Base-by-base conservation (phyloP, 2,797 vertebrate species). In the Austrolebias charrua region DNA sequence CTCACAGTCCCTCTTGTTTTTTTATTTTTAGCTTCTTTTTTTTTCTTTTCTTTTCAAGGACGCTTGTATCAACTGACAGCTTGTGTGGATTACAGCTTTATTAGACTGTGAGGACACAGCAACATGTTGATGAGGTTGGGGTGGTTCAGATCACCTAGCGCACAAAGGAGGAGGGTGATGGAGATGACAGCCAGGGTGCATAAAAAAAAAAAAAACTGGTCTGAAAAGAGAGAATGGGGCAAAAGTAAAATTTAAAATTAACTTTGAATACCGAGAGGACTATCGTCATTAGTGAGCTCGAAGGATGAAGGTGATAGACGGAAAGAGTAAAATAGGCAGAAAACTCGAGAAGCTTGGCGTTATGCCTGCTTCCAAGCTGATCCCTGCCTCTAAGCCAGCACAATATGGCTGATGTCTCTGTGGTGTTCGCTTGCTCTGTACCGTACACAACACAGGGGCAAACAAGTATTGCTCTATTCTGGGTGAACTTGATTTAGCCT, bases 51-150 rank as follows among this genome's bases (percentile, higher is more conserved):
- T 87, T 90, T 90, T 85, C 90, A 91, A 88, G 88, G 89, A 91
- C 77, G 88, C 89, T 90, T 92, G 92, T 93, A 93, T 93, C 91
- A 93, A 92, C 90, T 93, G 91, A 92, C 92, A 93, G 92, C 92
- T 94, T 93, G 92, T 92, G 91, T 90, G 92, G 93, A 93, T 93
- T 93, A 93, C 81, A 76, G 87, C 90, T 90, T 92, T 93, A 91
- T 94, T 93, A 92, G 88, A 91, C 86, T 86, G 87, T 82, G 88
- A 92, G 88, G 89, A 93, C 88, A 91, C 89, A 74, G 89, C 92
- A 93, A 93, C 90, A 93, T 92, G 92, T 91, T 91, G 31, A 76
- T 81, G 90, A 86, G 91, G 84, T 86, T 43, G 79, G 83, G 91
- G 86, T 90, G 86, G 88, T 90, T 91, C 83, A 88, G 82, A 90